Base-by-base conservation (phyloP, 2,888 invertebrate species). In the Mayetiola destructor region DNA sequence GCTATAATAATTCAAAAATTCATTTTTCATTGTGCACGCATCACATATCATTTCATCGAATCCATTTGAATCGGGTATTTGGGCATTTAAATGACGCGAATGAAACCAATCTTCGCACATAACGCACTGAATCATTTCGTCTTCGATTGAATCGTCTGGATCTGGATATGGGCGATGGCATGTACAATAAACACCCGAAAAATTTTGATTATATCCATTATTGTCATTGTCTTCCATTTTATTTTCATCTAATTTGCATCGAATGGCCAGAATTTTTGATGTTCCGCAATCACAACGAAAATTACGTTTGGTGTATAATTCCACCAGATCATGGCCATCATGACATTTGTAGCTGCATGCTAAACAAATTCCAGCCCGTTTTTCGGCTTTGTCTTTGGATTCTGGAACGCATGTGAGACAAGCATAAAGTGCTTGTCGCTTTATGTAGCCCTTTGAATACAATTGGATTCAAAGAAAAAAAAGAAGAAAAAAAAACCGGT, bases 61-160 rank as follows among this genome's bases (percentile, higher is more conserved):
- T 48, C 78, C 77, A 29, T 77, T 78, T 62, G 75, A 76, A 9
- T 76, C 71, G 20, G 81, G 79, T 52, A 78, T 74, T 55, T 74
- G 69, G 3, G 77, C 74, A 60, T 80, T 80, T 61, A 89, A 73
- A 69, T 90, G 89, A 63, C 83, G 71, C 27, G 84, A 79, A 75
- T 99, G 99, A 65, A 84, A 48, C 99, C 99, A 99, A 71, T 99
- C 97, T 70, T 99, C 99, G 71, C 99, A 99, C 57, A 95, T 75
- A 48, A 88, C 77, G 67, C 99, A 99, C 68, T 99, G 97, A 55
- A 95, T 81, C 96, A 97, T 97, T 64, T 89, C 87, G 73, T 94
- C 94, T 57, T 85, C 85, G 36, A 78, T 72, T 4, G 79, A 76
- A 66, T 83, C 81, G 10, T 94, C 92, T 0, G 87, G 85, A 73